Conservation (phyloP, 2,888 invertebrate species). For the Chrysomela aeneicollis region DNA sequence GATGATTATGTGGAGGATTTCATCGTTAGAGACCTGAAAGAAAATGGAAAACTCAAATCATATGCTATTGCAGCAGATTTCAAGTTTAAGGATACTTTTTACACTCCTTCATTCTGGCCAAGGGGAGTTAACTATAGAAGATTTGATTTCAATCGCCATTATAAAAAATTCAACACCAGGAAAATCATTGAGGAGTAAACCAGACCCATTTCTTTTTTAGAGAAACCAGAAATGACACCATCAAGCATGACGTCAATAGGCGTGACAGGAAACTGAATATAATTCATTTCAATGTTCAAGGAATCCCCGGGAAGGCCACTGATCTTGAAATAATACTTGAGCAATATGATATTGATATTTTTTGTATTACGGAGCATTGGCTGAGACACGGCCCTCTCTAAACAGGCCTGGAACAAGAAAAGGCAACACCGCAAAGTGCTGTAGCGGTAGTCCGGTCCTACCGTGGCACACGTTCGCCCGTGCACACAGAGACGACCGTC, state of each 20-base stretch:
- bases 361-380: slow-evolving; percentile 14
- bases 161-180: slow-evolving; percentile 14
- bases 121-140: no score
- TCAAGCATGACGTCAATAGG: slow-evolving; percentile 4
- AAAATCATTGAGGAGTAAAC: background rate
- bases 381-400: slow-evolving; percentile 12
- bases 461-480: no score
- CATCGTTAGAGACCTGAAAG: slow-evolving; percentile 12
- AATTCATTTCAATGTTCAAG: slow-evolving; percentile 15
- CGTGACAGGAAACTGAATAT: background rate
- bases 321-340: slow-evolving; percentile 18
- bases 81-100: slow-evolving; percentile 9
- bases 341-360: slow-evolving; percentile 14
- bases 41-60: slow-evolving; percentile 13
- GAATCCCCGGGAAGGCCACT: background rate
- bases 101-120: no score
- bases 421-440: no score
- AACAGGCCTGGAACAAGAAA: no score
- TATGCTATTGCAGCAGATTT: slow-evolving; percentile 15
- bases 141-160: slow-evolving; percentile 14
- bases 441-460: no score
- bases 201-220: slow-evolving; percentile 14
- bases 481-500: no score
- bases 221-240: slow-evolving; percentile 15
- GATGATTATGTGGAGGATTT: slow-evolving; percentile 11